Conservation (phyloP, 2,888 invertebrate species). For the Abrostola tripartita region DNA sequence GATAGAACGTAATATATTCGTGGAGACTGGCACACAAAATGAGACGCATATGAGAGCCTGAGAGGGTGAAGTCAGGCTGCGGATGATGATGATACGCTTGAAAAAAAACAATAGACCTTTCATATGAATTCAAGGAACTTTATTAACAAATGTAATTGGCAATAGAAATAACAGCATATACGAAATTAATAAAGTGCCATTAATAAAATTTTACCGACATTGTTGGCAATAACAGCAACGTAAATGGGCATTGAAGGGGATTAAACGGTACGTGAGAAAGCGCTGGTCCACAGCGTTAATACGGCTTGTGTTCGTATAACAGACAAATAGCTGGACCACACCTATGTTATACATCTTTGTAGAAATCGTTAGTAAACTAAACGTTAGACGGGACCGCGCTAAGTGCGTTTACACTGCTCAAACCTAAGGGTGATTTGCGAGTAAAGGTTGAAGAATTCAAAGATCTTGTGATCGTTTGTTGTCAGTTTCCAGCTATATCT, state of each 20-base stretch:
- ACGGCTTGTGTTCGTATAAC: slow-evolving; percentile 36
- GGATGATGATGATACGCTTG: too few relatives aligned
- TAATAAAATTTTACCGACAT: slow-evolving; percentile 28
- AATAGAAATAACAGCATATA: slow-evolving; percentile 23
- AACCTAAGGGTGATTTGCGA: too few relatives aligned
- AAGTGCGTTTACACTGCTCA: slow-evolving; percentile 3
- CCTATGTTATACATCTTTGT: slow-evolving; percentile 11
- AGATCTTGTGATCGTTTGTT: too few relatives aligned
- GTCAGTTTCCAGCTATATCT: too few relatives aligned
- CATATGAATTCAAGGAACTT: too few relatives aligned
- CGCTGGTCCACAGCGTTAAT: slow-evolving; percentile 34
- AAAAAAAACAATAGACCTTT: too few relatives aligned
- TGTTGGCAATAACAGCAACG: slow-evolving; percentile 31
- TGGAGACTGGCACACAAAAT: too few relatives aligned
- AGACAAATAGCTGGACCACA: slow-evolving; percentile 39
- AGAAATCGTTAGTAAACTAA: slow-evolving; percentile 5
- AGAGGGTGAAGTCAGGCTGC: too few relatives aligned
- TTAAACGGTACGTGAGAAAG: slow-evolving; percentile 51
- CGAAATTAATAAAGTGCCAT: slow-evolving; percentile 26
- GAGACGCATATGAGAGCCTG: too few relatives aligned
- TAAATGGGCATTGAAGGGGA: slow-evolving; percentile 31
- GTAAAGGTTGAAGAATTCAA: too few relatives aligned
- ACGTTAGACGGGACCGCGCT: background rate
- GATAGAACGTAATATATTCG: background rate
- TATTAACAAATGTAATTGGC: background rate